Percentiles rank a stretch among this genome's conserved stretches.
These are phyloP conservation scores for Cottoperca gobio DNA, from an alignment of 2,797 vertebrate genomes.

Conservation along the genomic window DNA sequence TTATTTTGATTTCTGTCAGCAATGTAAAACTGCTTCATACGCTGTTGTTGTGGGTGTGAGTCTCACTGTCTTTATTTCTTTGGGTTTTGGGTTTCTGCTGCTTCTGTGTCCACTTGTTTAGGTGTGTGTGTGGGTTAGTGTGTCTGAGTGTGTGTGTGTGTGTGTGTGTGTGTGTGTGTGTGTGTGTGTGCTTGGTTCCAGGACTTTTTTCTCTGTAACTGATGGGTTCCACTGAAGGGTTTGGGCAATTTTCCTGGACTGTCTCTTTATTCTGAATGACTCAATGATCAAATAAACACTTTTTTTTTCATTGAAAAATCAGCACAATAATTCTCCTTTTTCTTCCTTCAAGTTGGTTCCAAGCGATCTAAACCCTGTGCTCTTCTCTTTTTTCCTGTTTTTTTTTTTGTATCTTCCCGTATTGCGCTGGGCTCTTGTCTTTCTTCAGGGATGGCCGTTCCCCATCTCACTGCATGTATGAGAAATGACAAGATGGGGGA, in stretches of 20 bases:
- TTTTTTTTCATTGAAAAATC: conserved; percentile 84
- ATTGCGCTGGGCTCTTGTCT: conserved; percentile 93
- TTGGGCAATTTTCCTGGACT: conserved; percentile 93
- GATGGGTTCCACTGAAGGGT: conserved; percentile 91
- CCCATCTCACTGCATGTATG: conserved; percentile 98
- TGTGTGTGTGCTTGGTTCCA: conserved; percentile 82
- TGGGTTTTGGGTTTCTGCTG: conserved; percentile 68
- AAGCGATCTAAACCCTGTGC: conserved; percentile 94
- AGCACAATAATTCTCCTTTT: conserved; percentile 80
- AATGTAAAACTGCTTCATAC: conserved; percentile 90
- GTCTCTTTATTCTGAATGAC: conserved; percentile 90
- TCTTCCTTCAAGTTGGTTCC: conserved; percentile 82
- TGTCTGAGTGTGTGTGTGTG: conserved; percentile 26
- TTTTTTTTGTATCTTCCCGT: conserved; percentile 82
- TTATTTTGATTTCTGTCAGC: conserved; percentile 84
- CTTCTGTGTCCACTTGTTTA: conserved; percentile 70
- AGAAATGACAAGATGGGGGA: conserved; percentile 99
- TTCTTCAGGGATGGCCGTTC: conserved; percentile 98
- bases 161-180: conserved; percentile 64
- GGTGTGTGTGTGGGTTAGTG: conserved; percentile 41
- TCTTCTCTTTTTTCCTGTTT: conserved; percentile 82
- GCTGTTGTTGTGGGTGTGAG: conserved; percentile 82
- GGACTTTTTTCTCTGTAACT: conserved; percentile 83
- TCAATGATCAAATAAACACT: conserved; percentile 86
- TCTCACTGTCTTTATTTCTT: conserved; percentile 63